These are phyloP conservation scores for Stercorarius parasiticus DNA, from an alignment of 2,113 vertebrate genomes.

Conservation along the genomic window DNA sequence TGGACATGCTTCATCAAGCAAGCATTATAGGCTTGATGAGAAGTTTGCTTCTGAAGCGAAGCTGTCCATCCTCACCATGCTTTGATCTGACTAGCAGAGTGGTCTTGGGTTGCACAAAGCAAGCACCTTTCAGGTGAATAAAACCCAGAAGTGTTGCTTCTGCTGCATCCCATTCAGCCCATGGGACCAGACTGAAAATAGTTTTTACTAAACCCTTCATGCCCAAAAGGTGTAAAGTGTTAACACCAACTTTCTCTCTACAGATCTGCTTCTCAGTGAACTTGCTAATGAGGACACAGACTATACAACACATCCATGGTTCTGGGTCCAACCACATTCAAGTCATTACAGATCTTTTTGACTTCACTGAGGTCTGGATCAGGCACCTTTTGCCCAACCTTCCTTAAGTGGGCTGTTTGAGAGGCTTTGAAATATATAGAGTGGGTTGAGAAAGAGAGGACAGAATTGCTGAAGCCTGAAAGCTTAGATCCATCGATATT, in stretches of 20 bases:
- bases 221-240: not conserved
- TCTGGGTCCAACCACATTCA: not conserved
- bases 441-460: not conserved
- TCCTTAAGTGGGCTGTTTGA: not conserved
- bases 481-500: not conserved
- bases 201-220: not conserved
- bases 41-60: not conserved
- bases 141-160: not conserved
- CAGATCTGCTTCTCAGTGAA: not conserved
- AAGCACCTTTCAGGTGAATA: not conserved
- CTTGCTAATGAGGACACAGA: not conserved
- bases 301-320: accelerated
- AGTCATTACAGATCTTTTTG: not conserved
- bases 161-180: not conserved
- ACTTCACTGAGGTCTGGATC: not conserved
- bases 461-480: not conserved
- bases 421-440: not conserved
- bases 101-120: not conserved
- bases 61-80: not conserved
- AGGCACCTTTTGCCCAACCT: not conserved
- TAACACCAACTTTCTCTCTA: not conserved
- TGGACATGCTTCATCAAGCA: not conserved
- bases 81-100: not conserved
- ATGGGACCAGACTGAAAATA: not conserved
- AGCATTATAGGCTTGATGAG: not conserved